phyloP scores from a whole-genome alignment of 2,113 vertebrate genomes.

The Mixornis gularis region DNA sequence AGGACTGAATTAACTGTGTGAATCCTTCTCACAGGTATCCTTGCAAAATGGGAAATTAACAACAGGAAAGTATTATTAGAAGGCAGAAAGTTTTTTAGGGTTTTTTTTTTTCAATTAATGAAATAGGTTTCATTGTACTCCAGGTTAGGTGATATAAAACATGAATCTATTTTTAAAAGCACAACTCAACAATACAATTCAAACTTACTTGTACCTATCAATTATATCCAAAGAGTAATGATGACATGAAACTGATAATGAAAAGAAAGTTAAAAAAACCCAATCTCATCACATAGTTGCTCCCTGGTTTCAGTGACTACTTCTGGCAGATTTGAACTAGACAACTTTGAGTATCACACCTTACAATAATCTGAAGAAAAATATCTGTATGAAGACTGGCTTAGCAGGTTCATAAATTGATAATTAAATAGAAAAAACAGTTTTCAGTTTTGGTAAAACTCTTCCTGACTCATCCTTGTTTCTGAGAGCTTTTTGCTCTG shows the following conservation, averaged over 20 bases:
- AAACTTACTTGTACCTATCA: neutral
- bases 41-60: neutral
- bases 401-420: neutral
- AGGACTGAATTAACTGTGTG: neutral
- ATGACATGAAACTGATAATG: neutral
- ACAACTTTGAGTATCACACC: neutral
- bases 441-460: neutral
- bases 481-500: neutral
- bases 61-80: neutral
- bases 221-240: neutral
- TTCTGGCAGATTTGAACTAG: neutral
- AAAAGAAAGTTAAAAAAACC: neutral
- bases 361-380: neutral
- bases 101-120: neutral
- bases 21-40: neutral
- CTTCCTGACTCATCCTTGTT: neutral
- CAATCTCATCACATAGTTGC: rapidly evolving
- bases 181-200: neutral
- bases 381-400: neutral
- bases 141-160: neutral
- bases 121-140: neutral
- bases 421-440: neutral
- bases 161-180: neutral
- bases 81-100: neutral
- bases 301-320: neutral